phyloP scores from a whole-genome alignment of 1,140 invertebrate genomes.

The Pachypsylla venusta region DNA sequence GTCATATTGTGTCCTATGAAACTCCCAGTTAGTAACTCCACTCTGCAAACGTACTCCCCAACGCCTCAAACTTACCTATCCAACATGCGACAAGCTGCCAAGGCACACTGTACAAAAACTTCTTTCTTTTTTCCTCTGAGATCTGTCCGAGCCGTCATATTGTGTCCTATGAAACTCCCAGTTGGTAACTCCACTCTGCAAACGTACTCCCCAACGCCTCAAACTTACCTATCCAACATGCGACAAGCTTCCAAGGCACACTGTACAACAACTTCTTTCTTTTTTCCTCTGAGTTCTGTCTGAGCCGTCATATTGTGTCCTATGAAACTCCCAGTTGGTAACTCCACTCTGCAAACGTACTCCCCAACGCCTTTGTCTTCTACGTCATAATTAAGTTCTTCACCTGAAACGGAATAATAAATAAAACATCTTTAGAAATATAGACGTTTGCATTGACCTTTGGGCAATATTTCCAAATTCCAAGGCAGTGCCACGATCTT shows the following conservation, averaged over 20 bases:
- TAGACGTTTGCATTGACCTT: no score
- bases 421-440: no score
- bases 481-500: no score
- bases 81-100: conserved; percentile 85
- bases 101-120: conserved; percentile 76
- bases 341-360: conserved; percentile 49
- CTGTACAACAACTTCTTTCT: conserved; percentile 84
- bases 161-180: conserved; percentile 53
- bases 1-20: conserved; percentile 51
- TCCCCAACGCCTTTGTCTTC: conserved; percentile 65
- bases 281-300: conserved; percentile 74
- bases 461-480: no score
- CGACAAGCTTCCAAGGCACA: conserved; percentile 90
- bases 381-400: conserved; percentile 58
- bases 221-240: conserved; percentile 53
- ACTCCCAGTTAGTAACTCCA: conserved; percentile 66
- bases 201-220: conserved; percentile 48
- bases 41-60: conserved; percentile 57
- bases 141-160: conserved; percentile 64
- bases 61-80: conserved; percentile 39
- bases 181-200: conserved; percentile 59
- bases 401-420: no score
- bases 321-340: conserved; percentile 63
- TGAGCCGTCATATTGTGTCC: conserved; percentile 65
- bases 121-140: conserved; percentile 91